phyloP scores from a whole-genome alignment of 2,888 invertebrate species.

The Eupsilia transversa region DNA sequence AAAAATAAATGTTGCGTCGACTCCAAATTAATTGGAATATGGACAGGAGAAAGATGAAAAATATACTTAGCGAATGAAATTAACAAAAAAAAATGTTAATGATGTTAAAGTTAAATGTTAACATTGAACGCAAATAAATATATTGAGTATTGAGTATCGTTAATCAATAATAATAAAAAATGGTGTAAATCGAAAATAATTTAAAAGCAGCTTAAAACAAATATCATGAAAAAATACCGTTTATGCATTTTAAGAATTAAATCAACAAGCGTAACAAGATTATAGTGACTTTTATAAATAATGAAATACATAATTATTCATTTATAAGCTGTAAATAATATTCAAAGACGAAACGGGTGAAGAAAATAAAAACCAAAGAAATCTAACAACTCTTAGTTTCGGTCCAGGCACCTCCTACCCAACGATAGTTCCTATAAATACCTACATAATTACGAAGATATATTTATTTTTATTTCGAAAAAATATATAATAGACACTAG shows the following conservation, averaged over 20 bases:
- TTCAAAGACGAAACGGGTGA: constrained; percentile 77
- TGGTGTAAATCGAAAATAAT: background rate
- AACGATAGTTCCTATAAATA: constrained; percentile 91
- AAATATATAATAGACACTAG: constrained; percentile 81
- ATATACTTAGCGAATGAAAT: background rate
- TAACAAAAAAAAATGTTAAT: no score
- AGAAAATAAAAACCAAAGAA: constrained; percentile 51
- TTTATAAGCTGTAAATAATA: constrained; percentile 5
- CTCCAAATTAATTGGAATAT: no score
- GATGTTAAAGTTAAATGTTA: no score
- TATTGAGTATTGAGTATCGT: no score
- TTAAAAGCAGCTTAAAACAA: background rate
- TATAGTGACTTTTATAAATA: background rate
- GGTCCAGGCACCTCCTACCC: constrained; percentile 89
- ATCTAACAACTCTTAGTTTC: constrained; percentile 62
- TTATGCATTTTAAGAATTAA: background rate
- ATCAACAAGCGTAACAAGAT: constrained; percentile 22
- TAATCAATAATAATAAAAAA: background rate
- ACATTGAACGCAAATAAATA: no score
- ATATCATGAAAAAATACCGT: background rate
- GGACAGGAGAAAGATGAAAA: background rate
- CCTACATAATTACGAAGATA: constrained; percentile 88
- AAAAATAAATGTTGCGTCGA: no score
- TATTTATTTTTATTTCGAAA: constrained; percentile 87
- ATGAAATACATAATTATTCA: background rate